Conservation (phyloP, 2,797 vertebrate genomes). For the Sylvia borin region DNA sequence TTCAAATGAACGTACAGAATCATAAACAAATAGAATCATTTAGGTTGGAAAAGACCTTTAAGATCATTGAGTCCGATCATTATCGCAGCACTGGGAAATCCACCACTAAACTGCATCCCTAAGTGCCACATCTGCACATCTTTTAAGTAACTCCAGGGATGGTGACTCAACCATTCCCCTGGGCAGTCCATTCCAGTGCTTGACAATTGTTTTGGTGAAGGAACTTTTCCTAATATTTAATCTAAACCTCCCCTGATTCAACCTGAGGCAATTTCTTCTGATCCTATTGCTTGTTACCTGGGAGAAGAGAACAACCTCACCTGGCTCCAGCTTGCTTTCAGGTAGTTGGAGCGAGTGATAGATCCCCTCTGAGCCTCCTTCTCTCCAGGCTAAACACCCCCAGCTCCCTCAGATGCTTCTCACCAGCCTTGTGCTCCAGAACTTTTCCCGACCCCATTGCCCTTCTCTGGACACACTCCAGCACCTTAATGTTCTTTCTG, state of each 20-base stretch:
- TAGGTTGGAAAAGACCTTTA: neutral
- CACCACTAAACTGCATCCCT: neutral
- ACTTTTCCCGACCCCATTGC: accelerated
- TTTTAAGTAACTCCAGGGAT: neutral
- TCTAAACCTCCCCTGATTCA: neutral
- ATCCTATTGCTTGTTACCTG: neutral
- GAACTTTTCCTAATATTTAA: neutral
- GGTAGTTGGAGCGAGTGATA: neutral
- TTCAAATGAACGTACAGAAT: neutral
- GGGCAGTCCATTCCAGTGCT: neutral
- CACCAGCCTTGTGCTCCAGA: neutral
- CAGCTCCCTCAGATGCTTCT: neutral
- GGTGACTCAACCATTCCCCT: neutral
- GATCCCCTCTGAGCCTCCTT: neutral
- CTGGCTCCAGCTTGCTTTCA: neutral
- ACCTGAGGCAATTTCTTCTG: neutral
- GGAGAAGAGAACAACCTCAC: neutral
- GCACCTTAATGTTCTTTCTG: neutral
- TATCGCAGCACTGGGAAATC: neutral
- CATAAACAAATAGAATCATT: neutral
- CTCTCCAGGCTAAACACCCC: neutral
- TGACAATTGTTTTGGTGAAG: neutral
- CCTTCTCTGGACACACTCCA: neutral
- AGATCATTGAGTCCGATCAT: neutral
- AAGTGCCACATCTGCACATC: neutral